phyloP scores from a whole-genome alignment of 2,797 vertebrate species.

The Aeoliscus strigatus region DNA sequence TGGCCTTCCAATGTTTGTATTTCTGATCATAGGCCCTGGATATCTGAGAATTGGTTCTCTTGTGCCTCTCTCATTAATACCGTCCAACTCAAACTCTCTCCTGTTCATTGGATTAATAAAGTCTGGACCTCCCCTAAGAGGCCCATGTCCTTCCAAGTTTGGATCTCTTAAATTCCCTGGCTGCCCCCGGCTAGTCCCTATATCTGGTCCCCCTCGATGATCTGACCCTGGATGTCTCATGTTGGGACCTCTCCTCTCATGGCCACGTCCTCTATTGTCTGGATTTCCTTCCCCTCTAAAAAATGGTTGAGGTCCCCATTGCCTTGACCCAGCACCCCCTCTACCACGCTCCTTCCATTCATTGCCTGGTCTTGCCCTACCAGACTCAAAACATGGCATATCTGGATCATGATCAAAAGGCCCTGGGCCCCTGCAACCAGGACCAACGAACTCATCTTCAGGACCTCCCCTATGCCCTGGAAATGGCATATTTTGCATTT shows the following conservation, averaged over 20 bases:
- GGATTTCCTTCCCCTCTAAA: conserved; percentile 29
- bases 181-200: conserved; percentile 31
- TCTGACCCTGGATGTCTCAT: conserved; percentile 24
- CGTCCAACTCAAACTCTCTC: conserved; percentile 36
- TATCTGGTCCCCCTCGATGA: conserved; percentile 18
- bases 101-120: conserved; percentile 20
- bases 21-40: conserved; percentile 21
- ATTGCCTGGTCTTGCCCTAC: conserved; percentile 24
- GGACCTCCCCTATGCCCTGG: conserved; percentile 11
- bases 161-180: conserved; percentile 21
- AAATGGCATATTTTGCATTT: conserved; percentile 21
- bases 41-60: conserved; percentile 24
- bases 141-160: conserved; percentile 19
- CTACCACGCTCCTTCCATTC: conserved; percentile 32
- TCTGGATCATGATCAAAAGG: conserved; percentile 23
- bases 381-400: conserved; percentile 5
- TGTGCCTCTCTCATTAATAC: conserved; percentile 23
- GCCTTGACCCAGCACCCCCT: conserved; percentile 8
- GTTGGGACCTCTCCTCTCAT: conserved; percentile 20
- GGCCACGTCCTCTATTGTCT: conserved; percentile 18
- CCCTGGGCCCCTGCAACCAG: conserved; percentile 14
- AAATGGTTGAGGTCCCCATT: conserved; percentile 17
- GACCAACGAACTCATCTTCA: conserved; percentile 33
- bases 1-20: conserved; percentile 20
- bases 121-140: conserved; percentile 16